Conservation (phyloP, 2,113 vertebrate genomes). For the Chitala chitala region DNA sequence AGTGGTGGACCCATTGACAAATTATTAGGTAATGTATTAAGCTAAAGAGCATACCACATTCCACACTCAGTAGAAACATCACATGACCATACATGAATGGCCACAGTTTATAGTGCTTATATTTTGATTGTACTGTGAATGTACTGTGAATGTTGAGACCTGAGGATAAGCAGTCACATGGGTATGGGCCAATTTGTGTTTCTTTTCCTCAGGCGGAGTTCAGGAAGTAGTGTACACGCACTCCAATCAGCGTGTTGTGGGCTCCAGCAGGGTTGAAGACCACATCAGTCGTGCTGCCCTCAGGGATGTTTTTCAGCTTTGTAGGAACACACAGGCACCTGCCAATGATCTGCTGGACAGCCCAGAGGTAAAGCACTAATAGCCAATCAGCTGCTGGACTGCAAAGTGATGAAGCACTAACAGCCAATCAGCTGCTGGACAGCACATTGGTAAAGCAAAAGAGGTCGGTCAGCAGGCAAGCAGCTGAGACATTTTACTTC, state of each 20-base stretch:
- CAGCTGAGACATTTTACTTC: too few species aligned
- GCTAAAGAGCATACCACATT: too few species aligned
- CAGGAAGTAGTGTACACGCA: slow-evolving; percentile 81
- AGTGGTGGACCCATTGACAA: slow-evolving; percentile 47
- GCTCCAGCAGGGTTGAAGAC: slow-evolving; percentile 89
- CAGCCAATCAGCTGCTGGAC: neutral
- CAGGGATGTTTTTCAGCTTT: slow-evolving; percentile 79
- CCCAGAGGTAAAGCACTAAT: slow-evolving; percentile 60
- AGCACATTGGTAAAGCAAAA: neutral
- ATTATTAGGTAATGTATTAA: slow-evolving; percentile 64
- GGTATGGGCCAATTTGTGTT: neutral
- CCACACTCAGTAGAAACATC: neutral
- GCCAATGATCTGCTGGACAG: slow-evolving; percentile 71
- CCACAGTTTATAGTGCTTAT: neutral
- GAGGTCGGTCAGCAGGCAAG: too few species aligned
- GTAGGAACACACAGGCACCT: slow-evolving; percentile 84
- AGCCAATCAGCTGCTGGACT: neutral
- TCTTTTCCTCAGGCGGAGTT: slow-evolving; percentile 63
- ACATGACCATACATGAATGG: neutral
- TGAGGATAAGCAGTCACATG: neutral
- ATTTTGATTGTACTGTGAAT: too few species aligned
- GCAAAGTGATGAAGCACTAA: slow-evolving; percentile 59
- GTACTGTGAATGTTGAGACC: too few species aligned
- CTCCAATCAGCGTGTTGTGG: slow-evolving; percentile 89
- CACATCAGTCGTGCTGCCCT: slow-evolving; percentile 77